These are phyloP conservation scores for Bufo bufo DNA, from an alignment of 2,113 vertebrate species.

Conservation along the genomic window DNA sequence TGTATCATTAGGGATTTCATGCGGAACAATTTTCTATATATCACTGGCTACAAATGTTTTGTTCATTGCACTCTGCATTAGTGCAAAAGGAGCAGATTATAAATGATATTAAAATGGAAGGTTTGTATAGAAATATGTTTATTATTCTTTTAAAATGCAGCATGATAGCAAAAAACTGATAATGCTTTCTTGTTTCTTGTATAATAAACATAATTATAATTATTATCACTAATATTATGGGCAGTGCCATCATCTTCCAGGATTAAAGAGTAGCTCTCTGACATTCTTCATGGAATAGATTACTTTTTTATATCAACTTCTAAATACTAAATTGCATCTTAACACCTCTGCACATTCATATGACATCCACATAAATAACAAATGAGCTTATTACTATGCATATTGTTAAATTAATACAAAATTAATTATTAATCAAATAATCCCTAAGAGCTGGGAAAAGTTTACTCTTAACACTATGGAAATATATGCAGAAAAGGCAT, in stretches of 20 bases:
- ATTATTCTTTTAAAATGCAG: background rate
- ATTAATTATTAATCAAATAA: conserved; percentile 44
- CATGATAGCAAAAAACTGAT: background rate
- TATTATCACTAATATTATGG: background rate
- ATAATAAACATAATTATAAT: conserved; percentile 13
- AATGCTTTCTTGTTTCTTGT: background rate
- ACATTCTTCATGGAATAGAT: conserved; percentile 58
- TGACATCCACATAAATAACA: conserved; percentile 45
- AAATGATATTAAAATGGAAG: conserved; percentile 14
- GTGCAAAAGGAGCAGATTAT: conserved; percentile 7
- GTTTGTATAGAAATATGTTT: background rate
- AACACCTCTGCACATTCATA: conserved; percentile 23
- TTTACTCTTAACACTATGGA: conserved; percentile 6
- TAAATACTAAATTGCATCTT: conserved; percentile 17
- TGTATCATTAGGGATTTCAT: conserved; percentile 25
- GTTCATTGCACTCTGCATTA: conserved; percentile 2
- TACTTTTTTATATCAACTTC: conserved; percentile 39
- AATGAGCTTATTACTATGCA: conserved; percentile 35
- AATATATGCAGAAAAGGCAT: background rate
- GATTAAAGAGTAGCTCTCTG: conserved; percentile 37
- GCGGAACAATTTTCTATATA: conserved; percentile 25
- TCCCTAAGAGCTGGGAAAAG: conserved; percentile 5
- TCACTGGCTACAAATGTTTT: conserved; percentile 30
- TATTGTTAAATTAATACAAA: conserved; percentile 38
- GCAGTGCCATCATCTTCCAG: background rate